Evolutionary conservation across 2,113 vertebrate genomes (phyloP).

Genomic region (Lampris megalopsis): DNA sequence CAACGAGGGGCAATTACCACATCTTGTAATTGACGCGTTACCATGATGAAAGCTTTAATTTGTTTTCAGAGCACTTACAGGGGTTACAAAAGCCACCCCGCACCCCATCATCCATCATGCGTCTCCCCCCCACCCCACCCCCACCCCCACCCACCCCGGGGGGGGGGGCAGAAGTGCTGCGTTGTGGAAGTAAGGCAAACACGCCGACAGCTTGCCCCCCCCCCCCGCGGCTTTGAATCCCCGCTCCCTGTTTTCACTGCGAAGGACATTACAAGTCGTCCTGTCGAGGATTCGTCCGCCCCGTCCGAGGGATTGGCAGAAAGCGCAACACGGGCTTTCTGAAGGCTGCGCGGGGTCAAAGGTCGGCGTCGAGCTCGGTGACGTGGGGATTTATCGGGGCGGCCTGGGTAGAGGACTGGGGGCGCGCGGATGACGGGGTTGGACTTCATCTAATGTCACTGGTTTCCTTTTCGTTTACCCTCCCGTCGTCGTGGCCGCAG

Average conservation of each 20-base stretch:
- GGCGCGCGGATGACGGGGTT: too few species aligned
- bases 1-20: constrained; percentile 83
- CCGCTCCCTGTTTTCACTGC: constrained; percentile 67
- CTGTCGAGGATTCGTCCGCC: constrained; percentile 60
- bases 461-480: too few species aligned
- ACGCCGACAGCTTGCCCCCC: constrained; percentile 65
- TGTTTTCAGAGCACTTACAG: constrained; percentile 85
- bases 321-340: constrained; percentile 10
- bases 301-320: constrained; percentile 54
- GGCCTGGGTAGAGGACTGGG: too few species aligned
- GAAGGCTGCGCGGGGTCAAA: too few species aligned
- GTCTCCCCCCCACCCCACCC: constrained; percentile 63
- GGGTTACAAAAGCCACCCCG: constrained; percentile 80
- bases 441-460: too few species aligned
- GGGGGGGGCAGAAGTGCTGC: constrained; percentile 69
- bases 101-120: constrained; percentile 85
- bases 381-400: too few species aligned
- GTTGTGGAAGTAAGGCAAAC: constrained; percentile 79
- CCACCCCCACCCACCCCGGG: too few species aligned
- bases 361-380: too few species aligned
- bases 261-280: constrained; percentile 73
- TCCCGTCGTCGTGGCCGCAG: too few species aligned
- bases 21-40: constrained; percentile 84
- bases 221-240: constrained; percentile 42
- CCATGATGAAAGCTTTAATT: constrained; percentile 86